Conservation (phyloP, 2,113 vertebrate species). For the Rafetus swinhoei region DNA sequence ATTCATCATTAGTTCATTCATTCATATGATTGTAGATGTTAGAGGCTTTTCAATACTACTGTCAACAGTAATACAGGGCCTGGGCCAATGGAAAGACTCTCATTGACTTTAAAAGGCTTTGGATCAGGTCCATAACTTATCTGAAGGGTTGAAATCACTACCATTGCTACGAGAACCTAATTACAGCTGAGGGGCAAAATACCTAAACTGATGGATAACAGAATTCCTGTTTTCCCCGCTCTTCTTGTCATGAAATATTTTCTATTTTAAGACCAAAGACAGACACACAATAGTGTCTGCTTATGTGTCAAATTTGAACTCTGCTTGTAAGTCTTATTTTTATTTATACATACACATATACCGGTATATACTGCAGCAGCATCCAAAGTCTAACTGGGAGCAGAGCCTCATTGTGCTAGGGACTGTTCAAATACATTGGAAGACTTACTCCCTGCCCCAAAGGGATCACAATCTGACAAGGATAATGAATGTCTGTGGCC, state of each 20-base stretch:
- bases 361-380: background rate
- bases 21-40: background rate
- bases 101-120: background rate
- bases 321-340: background rate
- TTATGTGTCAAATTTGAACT: background rate
- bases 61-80: background rate
- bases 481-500: background rate
- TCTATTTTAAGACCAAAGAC: background rate
- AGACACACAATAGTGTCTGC: background rate
- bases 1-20: background rate
- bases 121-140: background rate
- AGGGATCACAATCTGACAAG: background rate
- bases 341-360: background rate
- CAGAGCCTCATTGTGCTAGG: background rate
- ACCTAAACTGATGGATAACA: background rate
- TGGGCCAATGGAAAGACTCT: background rate
- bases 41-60: background rate
- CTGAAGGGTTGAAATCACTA: background rate
- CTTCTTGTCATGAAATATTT: background rate
- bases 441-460: background rate
- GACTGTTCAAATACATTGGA: background rate
- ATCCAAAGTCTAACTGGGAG: background rate
- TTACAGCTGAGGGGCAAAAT: constrained; percentile 2
- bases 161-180: background rate
- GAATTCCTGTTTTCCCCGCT: background rate